Evolutionary conservation across 2,888 invertebrate genomes (phyloP), one percentile per base, ranked within the genome.

Genomic region (Diarsia rubi): DNA sequence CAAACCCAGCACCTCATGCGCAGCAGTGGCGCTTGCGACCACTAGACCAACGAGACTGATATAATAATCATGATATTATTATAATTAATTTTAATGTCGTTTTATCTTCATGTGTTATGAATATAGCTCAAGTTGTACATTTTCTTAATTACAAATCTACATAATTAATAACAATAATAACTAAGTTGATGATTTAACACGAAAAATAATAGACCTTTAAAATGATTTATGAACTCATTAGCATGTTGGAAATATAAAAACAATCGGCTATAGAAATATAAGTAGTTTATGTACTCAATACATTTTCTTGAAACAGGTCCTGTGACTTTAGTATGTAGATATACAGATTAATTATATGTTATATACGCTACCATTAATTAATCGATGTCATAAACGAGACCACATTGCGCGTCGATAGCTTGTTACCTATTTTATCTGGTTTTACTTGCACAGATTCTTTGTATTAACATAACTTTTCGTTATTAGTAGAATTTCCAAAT

Each of bases 321-420:
- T 66, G 65, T 64, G 65, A 47, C 54, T 42, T 47, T 44, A 57
- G 14, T 57, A 57, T 52, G 47, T 73, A 49, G 24, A 44, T 27
- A 64, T 74, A 72, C 62, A 74, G 63, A 77, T 83, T 85, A 85
- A 85, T 85, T 85, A 75, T 73, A 83, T 66, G 83, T 77, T 83
- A n/a, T n/a, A n/a, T n/a, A 79, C 57, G 73, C 57, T 81, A 57
- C 62, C 69, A 64, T 75, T 85, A 81, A 85, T 85, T 79, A 83
- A 85, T 85, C 75, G 85, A 75, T 66, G 70, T 64, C 60, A 64
- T 75, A 80, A 69, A 82, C 80, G 52, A 79, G 76, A 82, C 60
- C 73, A 71, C 52, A 69, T 66, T 71, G 73, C 66, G 73, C 66
- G 79, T 73, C 59, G 63, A 66, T 60, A 27, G 27, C 76, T 69